Conservation (phyloP, 1,140 invertebrate species). For the Lordiphosa clarofinis region DNA sequence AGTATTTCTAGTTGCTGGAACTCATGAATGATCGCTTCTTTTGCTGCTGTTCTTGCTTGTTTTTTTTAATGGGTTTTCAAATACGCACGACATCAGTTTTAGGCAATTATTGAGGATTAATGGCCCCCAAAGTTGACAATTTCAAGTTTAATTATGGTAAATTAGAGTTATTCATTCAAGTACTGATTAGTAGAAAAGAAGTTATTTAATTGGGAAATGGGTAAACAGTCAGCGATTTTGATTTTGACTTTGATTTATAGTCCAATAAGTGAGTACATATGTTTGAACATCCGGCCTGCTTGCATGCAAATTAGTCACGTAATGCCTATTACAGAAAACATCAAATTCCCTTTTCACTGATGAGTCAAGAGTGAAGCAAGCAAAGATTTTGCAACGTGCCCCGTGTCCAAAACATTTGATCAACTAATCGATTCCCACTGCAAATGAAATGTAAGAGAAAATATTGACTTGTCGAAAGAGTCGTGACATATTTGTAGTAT, state of each 20-base stretch:
- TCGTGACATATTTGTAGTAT: not conserved
- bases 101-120: conserved; percentile 72
- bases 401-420: conserved; percentile 26
- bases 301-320: conserved; percentile 66
- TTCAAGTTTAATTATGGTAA: conserved; percentile 53
- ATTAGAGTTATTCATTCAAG: conserved; percentile 30
- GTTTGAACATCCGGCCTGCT: conserved; percentile 11
- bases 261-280: not conserved
- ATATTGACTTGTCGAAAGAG: not conserved
- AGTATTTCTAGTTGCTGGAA: conserved; percentile 40
- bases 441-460: conserved; percentile 2
- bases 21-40: conserved; percentile 35
- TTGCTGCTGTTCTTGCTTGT: conserved; percentile 4
- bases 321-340: conserved; percentile 59
- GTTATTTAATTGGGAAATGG: not conserved
- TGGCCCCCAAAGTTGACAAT: conserved; percentile 48
- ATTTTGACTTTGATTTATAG: conserved; percentile 41
- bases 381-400: conserved; percentile 33
- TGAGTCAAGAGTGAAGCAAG: conserved; percentile 46
- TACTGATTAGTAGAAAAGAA: conserved; percentile 4
- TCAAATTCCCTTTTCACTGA: conserved; percentile 33
- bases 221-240: not conserved
- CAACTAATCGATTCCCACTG: not conserved
- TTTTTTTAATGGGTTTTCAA: conserved; percentile 70
- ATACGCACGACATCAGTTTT: conserved; percentile 75